Evolutionary conservation across 1,140 invertebrate species (phyloP).

Genomic region (Brachionus paranguensis): DNA sequence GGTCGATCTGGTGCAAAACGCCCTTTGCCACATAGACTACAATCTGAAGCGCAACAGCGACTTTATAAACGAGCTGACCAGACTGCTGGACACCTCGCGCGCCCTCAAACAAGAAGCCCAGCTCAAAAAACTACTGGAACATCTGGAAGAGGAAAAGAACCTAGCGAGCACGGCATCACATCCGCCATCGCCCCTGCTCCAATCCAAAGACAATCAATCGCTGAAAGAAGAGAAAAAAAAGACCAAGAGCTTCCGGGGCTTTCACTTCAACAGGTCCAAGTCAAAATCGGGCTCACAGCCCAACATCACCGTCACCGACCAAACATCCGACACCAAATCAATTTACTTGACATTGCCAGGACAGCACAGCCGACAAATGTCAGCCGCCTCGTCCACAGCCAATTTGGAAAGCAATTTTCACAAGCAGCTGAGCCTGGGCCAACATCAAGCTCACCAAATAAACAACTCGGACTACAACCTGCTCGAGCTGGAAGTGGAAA

Average conservation of each 20-base stretch:
- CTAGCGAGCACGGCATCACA: background rate
- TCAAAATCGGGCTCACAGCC: background rate
- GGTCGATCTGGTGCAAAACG: background rate
- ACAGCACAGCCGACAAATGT: background rate
- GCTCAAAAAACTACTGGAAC: background rate
- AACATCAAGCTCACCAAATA: background rate
- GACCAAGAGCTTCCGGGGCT: background rate
- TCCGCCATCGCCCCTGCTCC: background rate
- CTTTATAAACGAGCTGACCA: conserved; percentile 34
- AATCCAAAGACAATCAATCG: background rate
- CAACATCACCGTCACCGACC: background rate
- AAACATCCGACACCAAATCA: background rate
- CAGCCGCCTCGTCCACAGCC: background rate
- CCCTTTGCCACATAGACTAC: conserved; percentile 8
- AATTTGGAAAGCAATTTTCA: background rate
- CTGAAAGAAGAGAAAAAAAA: conserved; percentile 17
- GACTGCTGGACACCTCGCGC: background rate
- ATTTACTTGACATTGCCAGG: background rate
- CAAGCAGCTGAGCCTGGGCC: background rate
- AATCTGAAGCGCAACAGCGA: conserved; percentile 37
- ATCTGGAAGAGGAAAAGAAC: conserved; percentile 9
- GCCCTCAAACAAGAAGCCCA: conserved; percentile 33
- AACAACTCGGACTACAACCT: conserved; percentile 20
- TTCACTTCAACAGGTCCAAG: background rate
- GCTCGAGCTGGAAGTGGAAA: background rate